Base-by-base conservation (phyloP, 1,140 invertebrate genomes). In the Cyclargus thomasi region DNA sequence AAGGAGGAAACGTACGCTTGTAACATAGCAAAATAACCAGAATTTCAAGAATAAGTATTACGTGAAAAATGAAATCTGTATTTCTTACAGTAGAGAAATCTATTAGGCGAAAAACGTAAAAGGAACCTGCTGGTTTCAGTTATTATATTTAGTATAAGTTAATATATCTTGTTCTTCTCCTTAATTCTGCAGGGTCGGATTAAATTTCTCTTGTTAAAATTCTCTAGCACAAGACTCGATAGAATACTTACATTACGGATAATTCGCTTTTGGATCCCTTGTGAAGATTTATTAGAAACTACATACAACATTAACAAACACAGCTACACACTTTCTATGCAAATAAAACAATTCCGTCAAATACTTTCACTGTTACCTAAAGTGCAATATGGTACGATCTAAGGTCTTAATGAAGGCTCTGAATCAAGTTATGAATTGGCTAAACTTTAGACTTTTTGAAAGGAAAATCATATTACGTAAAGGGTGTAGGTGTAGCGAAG, bases 281-380 rank as follows among this genome's bases (percentile, higher is more conserved):
- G 29, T 29, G 8, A 29, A 29, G 1, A 29, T 47, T 14, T 47
- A 47, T 47, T 47, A 47, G 39, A 47, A 47, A 47, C 39, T 47
- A 47, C 39, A 47, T 47, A 47, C 39, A 14, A 59, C 55, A 20
- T 7, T 5, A 20, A 57, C 18, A 59, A 21, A 59, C 20, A 55
- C 53, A 59, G 18, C 18, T 11, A 20, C 16, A 59, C 55, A 59
- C 55, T 59, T 59, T 59, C 55, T 59, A 59, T 59, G 55, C 55
- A 20, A 59, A 59, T 59, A 55, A 4, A 55, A 55, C 53, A 47
- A 47, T 47, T 47, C 39, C 39, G n/a, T 55, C 53, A 55, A 18
- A 59, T 21, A 59, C 55, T 59, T 59, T 59, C 55, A 59, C 55
- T 59, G 39, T 47, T 16, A 1, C 39, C 39, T 59, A 59, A 11